phyloP scores from a whole-genome alignment of 2,113 vertebrate species.

The Etia nguti region DNA sequence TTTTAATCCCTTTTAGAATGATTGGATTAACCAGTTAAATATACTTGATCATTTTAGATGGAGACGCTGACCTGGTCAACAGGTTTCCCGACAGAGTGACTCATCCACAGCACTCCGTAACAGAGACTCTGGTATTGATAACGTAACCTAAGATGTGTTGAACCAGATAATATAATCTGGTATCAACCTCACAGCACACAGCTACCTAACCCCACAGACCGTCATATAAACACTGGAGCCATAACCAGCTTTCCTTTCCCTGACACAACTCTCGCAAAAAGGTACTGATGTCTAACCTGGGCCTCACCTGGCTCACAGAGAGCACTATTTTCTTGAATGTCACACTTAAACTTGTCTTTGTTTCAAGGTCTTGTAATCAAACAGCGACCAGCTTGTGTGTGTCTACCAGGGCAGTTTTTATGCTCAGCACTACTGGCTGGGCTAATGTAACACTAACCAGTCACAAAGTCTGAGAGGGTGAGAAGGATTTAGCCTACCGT shows the following conservation, averaged over 20 bases:
- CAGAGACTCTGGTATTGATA: background rate
- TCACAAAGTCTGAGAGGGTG: background rate
- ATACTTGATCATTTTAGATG: background rate
- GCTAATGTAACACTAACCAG: background rate
- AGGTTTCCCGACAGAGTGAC: background rate
- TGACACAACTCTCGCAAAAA: rapidly evolving
- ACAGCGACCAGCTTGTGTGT: background rate
- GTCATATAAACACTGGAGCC: background rate
- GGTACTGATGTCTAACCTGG: background rate
- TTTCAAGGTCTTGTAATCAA: background rate
- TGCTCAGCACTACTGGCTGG: background rate
- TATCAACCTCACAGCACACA: background rate
- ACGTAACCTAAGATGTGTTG: background rate
- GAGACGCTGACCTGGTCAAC: background rate
- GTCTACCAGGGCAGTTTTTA: background rate
- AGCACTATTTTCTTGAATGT: background rate
- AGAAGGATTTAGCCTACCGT: background rate
- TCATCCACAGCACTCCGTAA: background rate
- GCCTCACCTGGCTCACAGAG: background rate
- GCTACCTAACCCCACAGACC: background rate
- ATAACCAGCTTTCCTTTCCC: background rate
- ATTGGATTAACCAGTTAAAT: background rate
- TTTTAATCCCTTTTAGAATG: background rate
- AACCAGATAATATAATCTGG: background rate
- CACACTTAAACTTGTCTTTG: background rate